These are phyloP conservation scores for Steinernema hermaphroditum DNA, from an alignment of 2,888 invertebrate species.

Conservation along the genomic window DNA sequence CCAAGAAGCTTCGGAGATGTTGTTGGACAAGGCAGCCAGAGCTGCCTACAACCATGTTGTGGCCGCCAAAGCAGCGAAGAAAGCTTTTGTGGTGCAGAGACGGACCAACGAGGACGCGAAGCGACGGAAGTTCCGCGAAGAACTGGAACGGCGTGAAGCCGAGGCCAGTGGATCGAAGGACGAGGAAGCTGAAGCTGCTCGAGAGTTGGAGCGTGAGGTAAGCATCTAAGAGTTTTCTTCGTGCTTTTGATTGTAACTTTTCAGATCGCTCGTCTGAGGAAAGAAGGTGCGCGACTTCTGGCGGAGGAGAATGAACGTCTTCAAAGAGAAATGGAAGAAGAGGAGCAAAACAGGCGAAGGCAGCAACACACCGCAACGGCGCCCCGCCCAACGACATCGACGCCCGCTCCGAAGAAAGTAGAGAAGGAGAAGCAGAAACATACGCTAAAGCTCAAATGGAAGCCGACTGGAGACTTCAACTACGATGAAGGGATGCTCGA, in stretches of 20 bases:
- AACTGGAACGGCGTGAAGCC: constrained; percentile 1
- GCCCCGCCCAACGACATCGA: not conserved
- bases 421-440: not conserved
- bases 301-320: constrained; percentile 2
- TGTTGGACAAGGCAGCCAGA: not conserved
- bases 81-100: not conserved
- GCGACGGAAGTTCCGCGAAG: constrained; percentile 23
- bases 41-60: constrained; percentile 20
- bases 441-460: not conserved
- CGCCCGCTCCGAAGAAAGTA: not conserved
- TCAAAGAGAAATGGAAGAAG: not conserved
- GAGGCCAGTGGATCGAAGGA: not conserved
- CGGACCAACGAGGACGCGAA: constrained; percentile 9
- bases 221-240: not conserved
- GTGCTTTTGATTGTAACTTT: not conserved
- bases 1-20: not conserved
- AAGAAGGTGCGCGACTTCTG: constrained; percentile 9
- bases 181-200: not conserved
- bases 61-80: constrained; percentile 14
- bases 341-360: not conserved
- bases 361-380: not conserved
- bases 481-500: not conserved
- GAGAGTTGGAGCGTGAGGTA: constrained; percentile 7
- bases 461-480: not conserved
- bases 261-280: constrained; percentile 10